phyloP scores from a whole-genome alignment of 2,888 invertebrate genomes.

The Drosophila kuntzei region DNA sequence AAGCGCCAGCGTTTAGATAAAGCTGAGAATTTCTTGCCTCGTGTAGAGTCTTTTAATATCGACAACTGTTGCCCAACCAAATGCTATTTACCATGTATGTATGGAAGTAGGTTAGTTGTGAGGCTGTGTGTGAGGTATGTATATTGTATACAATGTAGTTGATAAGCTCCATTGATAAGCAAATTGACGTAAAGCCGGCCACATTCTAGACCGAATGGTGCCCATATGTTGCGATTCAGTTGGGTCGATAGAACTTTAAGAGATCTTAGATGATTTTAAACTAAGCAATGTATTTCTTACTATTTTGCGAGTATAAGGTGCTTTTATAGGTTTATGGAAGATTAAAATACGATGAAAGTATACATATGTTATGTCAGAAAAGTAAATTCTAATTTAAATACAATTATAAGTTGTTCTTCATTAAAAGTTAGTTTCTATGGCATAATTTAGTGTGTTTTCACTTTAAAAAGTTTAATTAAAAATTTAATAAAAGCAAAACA shows the following conservation, averaged over 20 bases:
- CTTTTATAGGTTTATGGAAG: too few relatives aligned
- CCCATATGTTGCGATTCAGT: conserved; percentile 10
- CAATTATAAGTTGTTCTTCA: too few relatives aligned
- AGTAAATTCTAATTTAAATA: too few relatives aligned
- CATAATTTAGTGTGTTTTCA: too few relatives aligned
- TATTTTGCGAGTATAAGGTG: background rate
- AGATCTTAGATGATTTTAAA: background rate
- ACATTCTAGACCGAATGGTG: conserved; percentile 44
- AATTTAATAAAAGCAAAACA: too few relatives aligned
- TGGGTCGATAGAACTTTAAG: background rate
- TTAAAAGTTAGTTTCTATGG: too few relatives aligned
- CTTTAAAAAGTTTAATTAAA: too few relatives aligned
- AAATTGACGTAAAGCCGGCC: conserved; percentile 39
- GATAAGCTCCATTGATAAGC: conserved; percentile 58
- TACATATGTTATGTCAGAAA: too few relatives aligned
- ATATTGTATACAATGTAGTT: conserved; percentile 2
- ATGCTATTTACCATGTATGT: conserved; percentile 26
- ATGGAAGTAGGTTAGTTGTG: conserved; percentile 50
- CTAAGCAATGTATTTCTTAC: background rate
- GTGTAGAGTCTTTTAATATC: conserved; percentile 24
- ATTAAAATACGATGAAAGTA: too few relatives aligned
- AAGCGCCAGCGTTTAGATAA: conserved; percentile 79
- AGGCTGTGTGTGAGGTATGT: conserved; percentile 38
- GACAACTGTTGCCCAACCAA: conserved; percentile 49
- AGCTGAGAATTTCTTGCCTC: conserved; percentile 34